Evolutionary conservation across 1,140 invertebrate species (phyloP).

Genomic region (Chelonus insularis): DNA sequence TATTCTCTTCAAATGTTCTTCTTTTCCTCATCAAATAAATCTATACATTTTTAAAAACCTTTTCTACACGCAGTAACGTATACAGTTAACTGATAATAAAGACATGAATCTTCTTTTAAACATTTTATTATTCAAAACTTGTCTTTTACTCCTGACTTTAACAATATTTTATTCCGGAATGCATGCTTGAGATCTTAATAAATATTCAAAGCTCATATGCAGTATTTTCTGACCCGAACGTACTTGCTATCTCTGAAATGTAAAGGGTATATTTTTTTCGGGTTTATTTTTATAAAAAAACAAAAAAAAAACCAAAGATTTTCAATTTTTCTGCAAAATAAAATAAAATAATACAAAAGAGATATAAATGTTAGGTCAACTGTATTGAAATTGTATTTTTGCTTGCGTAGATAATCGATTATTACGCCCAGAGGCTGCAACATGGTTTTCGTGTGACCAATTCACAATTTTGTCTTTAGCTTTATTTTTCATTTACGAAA

Average conservation of each 20-base stretch:
- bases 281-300: too few relatives aligned
- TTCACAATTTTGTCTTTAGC: background rate
- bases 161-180: constrained; percentile 14
- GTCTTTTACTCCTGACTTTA: background rate
- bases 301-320: too few relatives aligned
- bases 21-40: too few relatives aligned
- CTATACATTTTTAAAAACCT: too few relatives aligned
- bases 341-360: background rate
- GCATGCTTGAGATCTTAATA: constrained; percentile 8
- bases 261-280: too few relatives aligned
- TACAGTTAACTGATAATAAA: too few relatives aligned
- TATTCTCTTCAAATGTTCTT: too few relatives aligned
- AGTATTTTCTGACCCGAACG: constrained; percentile 1
- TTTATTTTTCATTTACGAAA: background rate
- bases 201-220: constrained; percentile 19
- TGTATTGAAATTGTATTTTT: background rate
- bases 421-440: background rate
- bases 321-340: too few relatives aligned
- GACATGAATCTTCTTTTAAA: too few relatives aligned
- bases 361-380: background rate
- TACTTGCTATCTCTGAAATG: too few relatives aligned
- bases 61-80: too few relatives aligned
- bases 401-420: constrained; percentile 1
- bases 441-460: background rate
- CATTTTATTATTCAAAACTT: too few relatives aligned